These are phyloP conservation scores for Nycticryphes semicollaris DNA, from an alignment of 2,113 vertebrate species.

Conservation along the genomic window DNA sequence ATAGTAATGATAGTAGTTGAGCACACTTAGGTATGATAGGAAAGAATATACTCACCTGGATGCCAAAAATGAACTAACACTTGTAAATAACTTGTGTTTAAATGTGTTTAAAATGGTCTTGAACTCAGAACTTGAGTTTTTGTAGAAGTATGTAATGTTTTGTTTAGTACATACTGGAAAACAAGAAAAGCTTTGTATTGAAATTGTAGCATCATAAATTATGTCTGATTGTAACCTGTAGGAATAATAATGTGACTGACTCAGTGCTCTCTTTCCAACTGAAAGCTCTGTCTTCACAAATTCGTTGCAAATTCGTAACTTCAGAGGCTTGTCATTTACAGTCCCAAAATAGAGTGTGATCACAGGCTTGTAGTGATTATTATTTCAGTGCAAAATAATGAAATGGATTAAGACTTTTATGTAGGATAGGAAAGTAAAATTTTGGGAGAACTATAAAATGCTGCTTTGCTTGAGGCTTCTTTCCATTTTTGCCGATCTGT, in stretches of 20 bases:
- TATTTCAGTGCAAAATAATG: neutral
- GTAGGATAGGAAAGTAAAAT: neutral
- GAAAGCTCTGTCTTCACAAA: neutral
- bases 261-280: neutral
- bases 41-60: neutral
- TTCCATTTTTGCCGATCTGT: neutral
- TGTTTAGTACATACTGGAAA: neutral
- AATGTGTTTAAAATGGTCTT: neutral
- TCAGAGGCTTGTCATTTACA: neutral
- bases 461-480: neutral
- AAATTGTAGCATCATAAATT: neutral
- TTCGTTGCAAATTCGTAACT: neutral
- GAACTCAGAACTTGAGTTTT: neutral
- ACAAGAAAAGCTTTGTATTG: neutral
- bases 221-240: neutral
- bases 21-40: neutral
- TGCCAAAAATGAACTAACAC: neutral
- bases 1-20: neutral
- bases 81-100: neutral
- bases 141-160: neutral
- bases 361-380: neutral
- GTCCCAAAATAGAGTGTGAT: neutral
- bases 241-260: neutral
- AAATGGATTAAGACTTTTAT: neutral
- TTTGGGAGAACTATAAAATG: neutral